Evolutionary conservation across 2,797 vertebrate genomes (phyloP), one percentile per base, ranked within the genome.

Genomic region (Microctenopoma lineatum): DNA sequence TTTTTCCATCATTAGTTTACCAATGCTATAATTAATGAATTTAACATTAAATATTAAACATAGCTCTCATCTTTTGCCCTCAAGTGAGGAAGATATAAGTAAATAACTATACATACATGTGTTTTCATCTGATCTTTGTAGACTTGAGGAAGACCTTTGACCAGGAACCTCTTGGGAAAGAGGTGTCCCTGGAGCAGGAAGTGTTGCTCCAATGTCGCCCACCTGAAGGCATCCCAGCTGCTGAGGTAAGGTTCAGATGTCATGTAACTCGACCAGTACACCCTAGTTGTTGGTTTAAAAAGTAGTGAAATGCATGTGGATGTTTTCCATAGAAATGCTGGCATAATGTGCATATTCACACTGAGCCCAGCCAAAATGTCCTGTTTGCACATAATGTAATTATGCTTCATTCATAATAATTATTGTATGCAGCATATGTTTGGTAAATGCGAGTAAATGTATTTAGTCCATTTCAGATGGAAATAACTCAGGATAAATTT

Each of bases 161-260:
- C 82, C 97, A 98, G 83, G 98, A 99, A 60, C 98, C 98, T n/a
- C 87, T 99, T 34, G 98, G 98, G 48, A 99, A 99, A 84, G 97
- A 99, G 92, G 97, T 99, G 5, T 95, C 95, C 1, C 90, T 99
- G 36, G 97, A 99, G 81, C 97, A 99, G 90, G 98, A 99, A 88
- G 97, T 99, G 51, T 87, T 99, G 42, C 96, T 99, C n/a, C 97
- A 99, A 62, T 99, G 98, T 84, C 96, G 98, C 14, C 98, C 98
- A 52, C 98, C 98, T 3, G 97, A 99, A 95, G 98, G 97, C 81
- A 96, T 99, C 86, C 98, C 98, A 16, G 92, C 95, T 39, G 97
- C 97, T 7, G 97, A 99, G 95, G 98, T 98, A 89, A 94, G 90
- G 1, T 36, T 59, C 39, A 56, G n/a, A 61, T 42, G 9, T 18